Base-by-base conservation (phyloP, 2,113 vertebrate genomes). In the Callorhinus ursinus region DNA sequence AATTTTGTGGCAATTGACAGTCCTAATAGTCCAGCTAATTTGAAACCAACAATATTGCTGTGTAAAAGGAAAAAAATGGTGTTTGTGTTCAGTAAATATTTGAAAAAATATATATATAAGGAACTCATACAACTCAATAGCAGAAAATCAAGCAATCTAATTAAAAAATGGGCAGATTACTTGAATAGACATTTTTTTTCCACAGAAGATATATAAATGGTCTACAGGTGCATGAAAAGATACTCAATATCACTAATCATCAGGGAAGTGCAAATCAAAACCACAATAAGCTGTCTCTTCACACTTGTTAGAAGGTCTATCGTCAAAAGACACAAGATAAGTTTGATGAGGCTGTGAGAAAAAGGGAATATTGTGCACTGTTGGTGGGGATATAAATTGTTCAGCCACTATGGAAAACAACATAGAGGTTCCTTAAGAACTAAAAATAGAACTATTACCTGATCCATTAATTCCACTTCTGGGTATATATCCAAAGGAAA, bases 51-150 rank as follows among this genome's bases (percentile, higher is more conserved):
- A 93, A 51, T 93, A 93, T 92, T 95, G 97, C 95, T 97, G 89
- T 97, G 84, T 97, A 98, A 98, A 96, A 98, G 90, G 93, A 96
- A 97, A 95, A 61, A 97, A 90, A 72, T 85, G 93, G 93, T 98
- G 91, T 97, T 94, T 95, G 91, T 98, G 96, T 97, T 98, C 59
- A 98, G 96, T 98, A 98, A 98, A 98, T 97, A 95, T 95, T 97
- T 98, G 93, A 65, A 93, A 95, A 79, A 97, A 93, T 46, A 51
- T 67, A 51, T 86, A 51, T 26, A 63, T 33, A 33, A 63, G 11
- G 36, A 42, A 84, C 26, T 63, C 39, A 84, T 63, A 63, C 16
- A 63, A 63, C 39, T 63, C 26, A 84, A 63, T 33, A 46, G 9
- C 26, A 31, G 59, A 84, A 61, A 63, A 63, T 21, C 22, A 82